Base-by-base conservation (phyloP, 2,797 vertebrate genomes). In the Cirrhinus molitorella region DNA sequence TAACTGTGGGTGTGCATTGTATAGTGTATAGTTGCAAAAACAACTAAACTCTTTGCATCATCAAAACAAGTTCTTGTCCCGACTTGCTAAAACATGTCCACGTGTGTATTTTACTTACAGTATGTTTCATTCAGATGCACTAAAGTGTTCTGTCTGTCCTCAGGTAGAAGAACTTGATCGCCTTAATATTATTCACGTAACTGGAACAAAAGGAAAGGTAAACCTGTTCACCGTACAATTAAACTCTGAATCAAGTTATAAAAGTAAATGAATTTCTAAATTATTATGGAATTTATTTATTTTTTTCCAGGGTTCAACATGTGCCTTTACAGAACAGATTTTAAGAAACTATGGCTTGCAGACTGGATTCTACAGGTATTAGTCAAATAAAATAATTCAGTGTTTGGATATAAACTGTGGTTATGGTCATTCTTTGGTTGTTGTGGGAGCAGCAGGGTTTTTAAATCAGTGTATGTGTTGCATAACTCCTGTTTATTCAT, bases 201-300 rank as follows among this genome's bases (percentile, higher is more conserved):
- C 97, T 0, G 98, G 98, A 87, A 99, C 98, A 47, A 99, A 99
- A 92, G 98, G 98, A 91, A 99, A 99, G 96, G 98, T 98, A 86
- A 95, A 88, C 28, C 34, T 34, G 75, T 28, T 9, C 0, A 1
- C 19, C 34, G n/a, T 28, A 80, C 13, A 37, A 23, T 23, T 31
- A 19, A 70, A 21, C 5, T 23, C 25, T 61, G 1, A 31, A 68
- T 61, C 3, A 34, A 17, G 59, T 73, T 49, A 73, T 5, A 23
- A 13, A 28, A 53, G 47, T 53, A 0, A 14, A 40, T 19, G 6
- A 85, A 65, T 43, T 43, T 3, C 47, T 1, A 53, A 21, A 53
- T 67, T 0, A 0, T 3, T 12, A 76, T 79, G n/a, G 59, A 40
- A n/a, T 25, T 28, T 16, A n/a, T n/a, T n/a, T n/a, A n/a, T 49